Base-by-base conservation (phyloP, 30 jellyfish, hydroid and myxozoan species). In the Hydractinia echinata region DNA sequence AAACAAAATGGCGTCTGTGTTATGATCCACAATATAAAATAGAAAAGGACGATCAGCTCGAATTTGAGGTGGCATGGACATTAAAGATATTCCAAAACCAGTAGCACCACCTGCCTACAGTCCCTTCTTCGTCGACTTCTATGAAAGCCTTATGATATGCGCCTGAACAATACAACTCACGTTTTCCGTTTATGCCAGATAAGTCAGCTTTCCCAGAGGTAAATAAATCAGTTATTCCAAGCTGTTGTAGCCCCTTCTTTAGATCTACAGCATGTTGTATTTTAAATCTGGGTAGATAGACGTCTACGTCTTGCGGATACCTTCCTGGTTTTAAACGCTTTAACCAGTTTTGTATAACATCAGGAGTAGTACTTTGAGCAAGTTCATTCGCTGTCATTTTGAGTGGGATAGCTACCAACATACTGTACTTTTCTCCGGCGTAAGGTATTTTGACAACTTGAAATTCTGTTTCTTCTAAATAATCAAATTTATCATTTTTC, bases 61-160 rank as follows among this genome's bases (percentile, higher is more conserved):
- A 54, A 90, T 81, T 76, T 82, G 86, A 10, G 69, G 18, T 19
- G 88, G 84, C 52, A 54, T 54, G 49, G 76, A 14, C 18, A 55
- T 81, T 76, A 76, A 54, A 4, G 87, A 72, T 66, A 81, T 64
- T 14, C 74, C 70, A 51, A 83, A 89, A 39, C 90, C 97, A 8
- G 96, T 90, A 7, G 95, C 97, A 51, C 95, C 97, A 6, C 95
- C 95, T 4, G 97, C 97, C 54, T n/a, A 79, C 95, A 10, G 97
- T 90, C 8, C 97, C 97, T 54, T 85, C 86, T 73, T 90, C 97
- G 44, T 81, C 80, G 10, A 90, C 96, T 48, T 84, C 96, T 19
- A 90, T 73, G 72, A 90, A 90, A 14, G 97, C 97, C 56, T 90
- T 90, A 50, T 90, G 97, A 51, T 85, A 67, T 6, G 86, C 95